Base-by-base conservation (phyloP, 2,888 invertebrate species). In the Himalopsyche kuldschensis region DNA sequence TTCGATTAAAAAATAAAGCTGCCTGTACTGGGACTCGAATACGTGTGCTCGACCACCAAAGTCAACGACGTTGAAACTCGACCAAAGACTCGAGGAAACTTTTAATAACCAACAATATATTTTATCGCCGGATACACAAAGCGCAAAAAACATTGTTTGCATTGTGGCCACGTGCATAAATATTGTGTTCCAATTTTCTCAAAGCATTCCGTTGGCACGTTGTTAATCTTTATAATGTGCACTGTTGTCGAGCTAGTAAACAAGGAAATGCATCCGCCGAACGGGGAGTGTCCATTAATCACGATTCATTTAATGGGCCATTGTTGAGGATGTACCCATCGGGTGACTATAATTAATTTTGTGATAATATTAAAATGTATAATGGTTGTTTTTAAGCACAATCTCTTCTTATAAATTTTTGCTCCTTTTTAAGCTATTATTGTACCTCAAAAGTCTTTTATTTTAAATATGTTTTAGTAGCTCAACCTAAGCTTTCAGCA, bases 151-250 rank as follows among this genome's bases (percentile, higher is more conserved):
- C 55, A 55, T 20, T 2, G 8, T 5, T n/a, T 24, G 10, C 55
- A 55, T 20, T 55, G 55, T 24, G 24, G 76, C 75, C 76, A 76
- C 48, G 76, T 47, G 63, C 75, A 81, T 81, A 81, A 81, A 81
- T 81, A 81, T 48, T 48, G 76, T 46, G 76, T 81, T 76, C 76
- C 81, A 76, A 81, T 81, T 55, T 81, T 81, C 81, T 81, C 55
- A 76, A 48, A 81, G 47, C 76, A 81, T 81, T 81, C 81, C 81
- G 75, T 81, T 81, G 81, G 75, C 81, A 48, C 81, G 81, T 48
- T 35, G 81, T 81, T 81, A 81, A 81, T 81, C 81, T 81, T 48
- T 81, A 81, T 81, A 81, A 81, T 81, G 81, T 81, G 76, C 20
- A 81, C 55, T 48, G 46, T 76, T 46, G 76, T 30, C 17, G 48